A percentile compares a stretch with the other conserved stretches of the same genome.
Evolutionary conservation across 2,113 vertebrate genomes (phyloP).

Genomic region (Cavia porcellus): DNA sequence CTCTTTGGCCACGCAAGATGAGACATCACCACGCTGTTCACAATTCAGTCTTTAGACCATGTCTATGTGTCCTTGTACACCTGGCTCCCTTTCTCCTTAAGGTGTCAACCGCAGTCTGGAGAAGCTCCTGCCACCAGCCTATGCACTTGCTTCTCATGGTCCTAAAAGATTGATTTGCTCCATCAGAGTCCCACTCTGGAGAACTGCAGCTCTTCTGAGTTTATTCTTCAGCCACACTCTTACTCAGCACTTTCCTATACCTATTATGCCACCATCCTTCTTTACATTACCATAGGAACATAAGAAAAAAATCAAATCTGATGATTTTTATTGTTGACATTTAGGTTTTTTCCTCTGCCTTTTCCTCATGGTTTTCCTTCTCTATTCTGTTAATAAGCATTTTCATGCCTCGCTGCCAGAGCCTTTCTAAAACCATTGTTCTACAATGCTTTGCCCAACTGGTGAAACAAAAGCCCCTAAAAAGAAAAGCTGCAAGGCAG

Average conservation of each 20-base stretch:
- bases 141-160: neutral
- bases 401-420: neutral
- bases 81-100: too few relatives aligned
- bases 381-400: neutral
- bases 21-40: too few relatives aligned
- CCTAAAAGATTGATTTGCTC: slow-evolving; percentile 16
- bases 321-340: neutral
- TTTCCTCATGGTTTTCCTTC: neutral
- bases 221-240: neutral
- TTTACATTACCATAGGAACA: neutral
- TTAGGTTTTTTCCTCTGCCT: neutral
- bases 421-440: neutral
- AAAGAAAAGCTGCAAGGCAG: neutral
- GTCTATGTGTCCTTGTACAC: too few relatives aligned
- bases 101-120: too few relatives aligned
- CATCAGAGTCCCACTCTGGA: slow-evolving; percentile 1
- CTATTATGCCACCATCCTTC: neutral
- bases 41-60: too few relatives aligned
- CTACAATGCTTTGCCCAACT: neutral
- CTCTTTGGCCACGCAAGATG: too few relatives aligned
- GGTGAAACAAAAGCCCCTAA: neutral
- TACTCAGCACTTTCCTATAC: neutral
- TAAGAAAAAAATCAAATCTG: neutral
- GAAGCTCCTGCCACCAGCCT: neutral
- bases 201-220: neutral